Conservation (phyloP, 1,140 invertebrate species). For the Drosophila repletoides region DNA sequence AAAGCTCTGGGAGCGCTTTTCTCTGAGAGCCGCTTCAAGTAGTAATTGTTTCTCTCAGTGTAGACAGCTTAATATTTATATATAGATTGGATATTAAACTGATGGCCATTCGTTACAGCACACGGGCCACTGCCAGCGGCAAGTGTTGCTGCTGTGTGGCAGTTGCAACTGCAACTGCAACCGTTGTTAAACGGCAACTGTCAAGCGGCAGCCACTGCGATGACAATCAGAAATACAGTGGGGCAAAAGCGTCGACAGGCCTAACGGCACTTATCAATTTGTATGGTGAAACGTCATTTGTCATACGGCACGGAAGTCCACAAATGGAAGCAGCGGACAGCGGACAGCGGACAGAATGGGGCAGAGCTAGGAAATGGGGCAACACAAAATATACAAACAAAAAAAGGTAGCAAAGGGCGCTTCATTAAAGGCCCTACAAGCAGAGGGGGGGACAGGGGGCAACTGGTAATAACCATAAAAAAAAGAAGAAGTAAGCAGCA, state of each 20-base stretch:
- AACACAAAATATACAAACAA: too few relatives aligned
- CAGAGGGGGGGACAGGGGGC: not conserved
- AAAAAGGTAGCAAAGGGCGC: conserved; percentile 43
- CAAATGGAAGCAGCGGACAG: not conserved
- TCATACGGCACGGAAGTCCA: conserved; percentile 49
- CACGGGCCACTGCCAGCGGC: conserved; percentile 57
- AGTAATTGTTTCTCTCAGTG: too few relatives aligned
- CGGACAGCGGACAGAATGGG: conserved; percentile 1
- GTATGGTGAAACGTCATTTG: conserved; percentile 65
- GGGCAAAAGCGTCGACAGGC: conserved; percentile 43
- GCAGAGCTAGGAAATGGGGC: conserved; percentile 31
- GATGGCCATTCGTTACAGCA: conserved; percentile 41
- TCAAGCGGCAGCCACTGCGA: too few relatives aligned
- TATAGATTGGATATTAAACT: conserved; percentile 27
- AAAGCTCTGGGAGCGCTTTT: too few relatives aligned
- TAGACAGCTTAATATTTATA: too few relatives aligned
- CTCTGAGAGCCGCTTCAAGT: too few relatives aligned
- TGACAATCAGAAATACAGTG: conserved; percentile 54
- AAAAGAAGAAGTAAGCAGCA: conserved; percentile 1
- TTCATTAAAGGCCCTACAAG: conserved; percentile 49
- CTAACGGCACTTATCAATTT: conserved; percentile 77
- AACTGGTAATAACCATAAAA: conserved; percentile 56
- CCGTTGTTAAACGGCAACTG: conserved; percentile 30
- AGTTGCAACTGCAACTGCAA: conserved; percentile 1
- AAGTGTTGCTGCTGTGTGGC: conserved; percentile 38